phyloP scores from a whole-genome alignment of 53 echinoderm and acorn worm genomes.

The Luidia sarsii region DNA sequence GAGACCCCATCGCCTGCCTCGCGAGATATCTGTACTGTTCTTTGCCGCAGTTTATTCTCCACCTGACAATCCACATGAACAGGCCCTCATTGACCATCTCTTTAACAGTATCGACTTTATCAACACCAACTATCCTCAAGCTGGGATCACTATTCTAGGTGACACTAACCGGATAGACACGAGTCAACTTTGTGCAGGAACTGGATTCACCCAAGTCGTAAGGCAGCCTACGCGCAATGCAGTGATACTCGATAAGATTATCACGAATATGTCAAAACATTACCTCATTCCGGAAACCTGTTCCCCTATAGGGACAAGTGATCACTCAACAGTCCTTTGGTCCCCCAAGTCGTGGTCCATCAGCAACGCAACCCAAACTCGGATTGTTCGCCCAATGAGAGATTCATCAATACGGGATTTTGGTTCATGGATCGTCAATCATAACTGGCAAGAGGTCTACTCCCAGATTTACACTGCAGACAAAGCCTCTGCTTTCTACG shows the following conservation, averaged over 20 bases:
- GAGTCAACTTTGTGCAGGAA: conserved; percentile 6
- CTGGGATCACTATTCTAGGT: conserved; percentile 32
- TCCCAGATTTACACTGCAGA: not conserved
- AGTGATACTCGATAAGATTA: conserved; percentile 15
- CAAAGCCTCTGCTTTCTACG: conserved; percentile 4
- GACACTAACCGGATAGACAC: conserved; percentile 13
- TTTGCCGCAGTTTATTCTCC: conserved; percentile 4
- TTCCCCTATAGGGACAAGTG: conserved; percentile 18
- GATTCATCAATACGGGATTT: conserved; percentile 25
- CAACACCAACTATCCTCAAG: conserved; percentile 11
- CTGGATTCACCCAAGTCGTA: conserved; percentile 37
- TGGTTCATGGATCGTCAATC: not conserved
- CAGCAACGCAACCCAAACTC: not conserved
- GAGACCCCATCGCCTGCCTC: not conserved
- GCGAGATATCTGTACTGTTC: not conserved
- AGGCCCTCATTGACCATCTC: conserved; percentile 22
- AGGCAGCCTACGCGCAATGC: conserved; percentile 25
- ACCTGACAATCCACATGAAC: conserved; percentile 18
- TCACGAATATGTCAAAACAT: not conserved
- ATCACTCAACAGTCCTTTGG: conserved; percentile 9
- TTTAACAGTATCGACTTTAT: conserved; percentile 22
- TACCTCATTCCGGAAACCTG: conserved; percentile 2
- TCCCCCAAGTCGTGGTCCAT: not conserved
- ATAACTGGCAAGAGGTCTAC: conserved; percentile 10
- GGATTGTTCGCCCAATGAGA: conserved; percentile 14